Base-by-base conservation (phyloP, 2,888 invertebrate species). In the Podotricha telesiphe region DNA sequence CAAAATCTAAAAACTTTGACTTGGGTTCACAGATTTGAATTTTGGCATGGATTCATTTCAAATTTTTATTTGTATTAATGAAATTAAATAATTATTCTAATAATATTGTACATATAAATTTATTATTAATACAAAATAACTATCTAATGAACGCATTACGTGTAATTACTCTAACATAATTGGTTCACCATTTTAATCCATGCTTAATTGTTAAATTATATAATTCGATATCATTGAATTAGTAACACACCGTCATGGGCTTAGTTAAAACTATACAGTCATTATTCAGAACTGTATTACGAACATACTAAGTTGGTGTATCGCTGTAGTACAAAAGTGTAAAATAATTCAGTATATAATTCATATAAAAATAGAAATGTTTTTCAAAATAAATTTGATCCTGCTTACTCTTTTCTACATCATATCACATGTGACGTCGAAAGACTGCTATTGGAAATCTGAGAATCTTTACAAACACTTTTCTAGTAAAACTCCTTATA, bases 401-500 rank as follows among this genome's bases (percentile, higher is more conserved):
- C 7, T 62, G 15, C 10, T 37, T 50, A 13, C 19, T 20, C n/a
- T 34, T n/a, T 48, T 62, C 0, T 50, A n/a, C 19, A 37, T 19
- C 1, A 15, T 22, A 53, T 22, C 53, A 3, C 2, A 19, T 8
- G 53, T 20, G 22, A 74, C 74, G 22, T 78, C 82, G 13, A 75
- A 81, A 15, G 81, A 80, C 73, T 90, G 91, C 73, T 88, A 80
- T 67, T 91, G 91, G 90, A 90, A 90, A 67, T 86, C 87, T 42
- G 88, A 86, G 15, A 89, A 89, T 71, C 82, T 85, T 0, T 91
- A 90, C 68, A 89, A 84, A 75, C 86, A 80, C 79, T 87, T 88
- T 73, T 83, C 86, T 1, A 84, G 82, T 67, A 84, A 86, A 77
- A 90, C 91, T 15, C 83, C 88, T 0, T 91, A 91, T 47, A 84